phyloP scores from a whole-genome alignment of 37 sponge, comb jelly and placozoan species.

The Oscarella lobularis region DNA sequence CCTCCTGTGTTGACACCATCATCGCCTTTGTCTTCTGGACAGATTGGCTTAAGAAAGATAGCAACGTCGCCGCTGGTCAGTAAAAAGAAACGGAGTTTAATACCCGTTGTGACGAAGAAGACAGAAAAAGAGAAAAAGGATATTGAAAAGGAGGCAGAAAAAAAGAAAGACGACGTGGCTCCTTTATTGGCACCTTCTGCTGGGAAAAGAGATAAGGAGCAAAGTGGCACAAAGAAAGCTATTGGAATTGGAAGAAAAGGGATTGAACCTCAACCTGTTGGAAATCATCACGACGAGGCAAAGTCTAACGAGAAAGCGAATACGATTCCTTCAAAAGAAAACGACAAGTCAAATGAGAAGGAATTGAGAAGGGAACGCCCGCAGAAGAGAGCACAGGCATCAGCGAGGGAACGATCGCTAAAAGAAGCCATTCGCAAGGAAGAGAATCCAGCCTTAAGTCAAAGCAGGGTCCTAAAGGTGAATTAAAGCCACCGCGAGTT shows the following conservation, averaged over 20 bases:
- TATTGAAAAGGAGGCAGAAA: background rate
- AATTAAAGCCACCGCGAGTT: too few relatives aligned
- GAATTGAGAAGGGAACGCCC: background rate
- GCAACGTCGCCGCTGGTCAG: too few relatives aligned
- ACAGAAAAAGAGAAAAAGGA: background rate
- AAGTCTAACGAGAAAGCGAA: background rate
- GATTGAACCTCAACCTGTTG: background rate
- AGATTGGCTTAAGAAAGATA: too few relatives aligned
- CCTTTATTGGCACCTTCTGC: too few relatives aligned
- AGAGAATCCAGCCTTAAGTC: background rate
- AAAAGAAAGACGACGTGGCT: background rate
- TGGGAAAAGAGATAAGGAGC: background rate
- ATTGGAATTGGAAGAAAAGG: background rate
- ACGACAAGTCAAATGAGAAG: background rate
- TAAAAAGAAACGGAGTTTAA: too few relatives aligned
- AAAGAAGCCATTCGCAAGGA: background rate
- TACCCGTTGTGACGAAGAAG: background rate
- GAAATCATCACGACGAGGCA: background rate
- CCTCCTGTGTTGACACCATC: too few relatives aligned
- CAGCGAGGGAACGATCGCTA: background rate
- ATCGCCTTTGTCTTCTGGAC: too few relatives aligned
- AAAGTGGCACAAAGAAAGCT: background rate
- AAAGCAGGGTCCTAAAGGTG: too few relatives aligned
- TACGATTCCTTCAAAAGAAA: background rate
- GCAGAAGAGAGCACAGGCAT: background rate